phyloP scores from a whole-genome alignment of 2,888 invertebrate species.

The Lycocerus yunnanus region DNA sequence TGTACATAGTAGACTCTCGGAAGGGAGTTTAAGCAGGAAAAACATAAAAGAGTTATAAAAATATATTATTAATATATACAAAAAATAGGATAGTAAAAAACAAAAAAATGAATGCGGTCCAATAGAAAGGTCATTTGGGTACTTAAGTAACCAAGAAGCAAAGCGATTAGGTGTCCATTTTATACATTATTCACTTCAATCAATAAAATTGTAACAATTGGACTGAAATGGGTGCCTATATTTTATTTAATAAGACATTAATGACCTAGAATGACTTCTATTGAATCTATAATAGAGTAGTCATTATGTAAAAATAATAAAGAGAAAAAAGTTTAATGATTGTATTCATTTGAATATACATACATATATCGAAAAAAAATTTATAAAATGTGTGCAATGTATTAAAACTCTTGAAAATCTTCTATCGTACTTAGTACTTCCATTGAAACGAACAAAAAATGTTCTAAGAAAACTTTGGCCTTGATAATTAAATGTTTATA shows the following conservation, averaged over 20 bases:
- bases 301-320: neutral
- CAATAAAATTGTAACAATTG: slow-evolving; percentile 41
- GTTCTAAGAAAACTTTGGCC: slow-evolving; percentile 19
- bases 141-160: slow-evolving; percentile 15
- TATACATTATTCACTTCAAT: slow-evolving; percentile 39
- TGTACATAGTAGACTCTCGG: neutral
- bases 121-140: slow-evolving; percentile 43
- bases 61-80: neutral
- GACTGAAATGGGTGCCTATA: slow-evolving; percentile 49
- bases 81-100: neutral
- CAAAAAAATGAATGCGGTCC: slow-evolving; percentile 31
- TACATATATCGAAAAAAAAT: neutral
- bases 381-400: slow-evolving; percentile 26
- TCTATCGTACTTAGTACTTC: slow-evolving; percentile 28
- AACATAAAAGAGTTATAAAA: neutral
- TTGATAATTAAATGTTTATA: slow-evolving; percentile 15
- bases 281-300: slow-evolving; percentile 30
- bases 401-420: slow-evolving; percentile 8
- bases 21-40: neutral
- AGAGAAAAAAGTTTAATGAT: neutral
- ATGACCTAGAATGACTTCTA: slow-evolving; percentile 41
- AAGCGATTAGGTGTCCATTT: slow-evolving; percentile 30
- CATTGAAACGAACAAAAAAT: slow-evolving; percentile 13
- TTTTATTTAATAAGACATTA: slow-evolving; percentile 28
- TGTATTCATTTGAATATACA: neutral